phyloP scores from a whole-genome alignment of 2,113 vertebrate species.

The Carollia perspicillata region DNA sequence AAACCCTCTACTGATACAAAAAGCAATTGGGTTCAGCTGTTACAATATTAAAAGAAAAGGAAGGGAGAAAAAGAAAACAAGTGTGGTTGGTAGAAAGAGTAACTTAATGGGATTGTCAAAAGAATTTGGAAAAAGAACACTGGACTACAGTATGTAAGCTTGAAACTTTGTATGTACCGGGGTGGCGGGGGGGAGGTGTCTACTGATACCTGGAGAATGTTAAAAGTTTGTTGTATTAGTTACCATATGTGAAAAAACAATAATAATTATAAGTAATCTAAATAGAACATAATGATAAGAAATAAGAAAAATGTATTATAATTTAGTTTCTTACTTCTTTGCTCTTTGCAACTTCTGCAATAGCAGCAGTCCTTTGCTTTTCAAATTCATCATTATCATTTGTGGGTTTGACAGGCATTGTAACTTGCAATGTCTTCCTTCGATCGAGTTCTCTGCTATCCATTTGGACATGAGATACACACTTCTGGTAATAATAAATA shows the following conservation, averaged over 20 bases:
- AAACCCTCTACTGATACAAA: not conserved
- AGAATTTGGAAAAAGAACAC: not conserved
- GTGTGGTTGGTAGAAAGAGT: not conserved
- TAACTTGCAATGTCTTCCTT: constrained; percentile 93
- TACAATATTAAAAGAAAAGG: not conserved
- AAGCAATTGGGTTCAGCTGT: not conserved
- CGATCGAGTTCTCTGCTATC: constrained; percentile 93
- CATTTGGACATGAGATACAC: constrained; percentile 87
- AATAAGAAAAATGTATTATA: not conserved
- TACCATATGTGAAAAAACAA: not conserved
- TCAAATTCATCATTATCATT: constrained; percentile 97
- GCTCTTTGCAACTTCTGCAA: constrained; percentile 96
- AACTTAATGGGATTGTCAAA: not conserved
- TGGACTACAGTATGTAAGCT: not conserved
- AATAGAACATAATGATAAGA: constrained; percentile 31
- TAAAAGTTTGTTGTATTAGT: not conserved
- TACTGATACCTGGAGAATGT: not conserved
- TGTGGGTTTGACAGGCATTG: constrained; percentile 81
- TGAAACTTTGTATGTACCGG: not conserved
- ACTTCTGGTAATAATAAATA: constrained; percentile 84
- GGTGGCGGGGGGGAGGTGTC: too few species aligned
- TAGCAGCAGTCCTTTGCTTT: constrained; percentile 96
- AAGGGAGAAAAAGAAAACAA: not conserved
- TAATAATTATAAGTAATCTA: not conserved
- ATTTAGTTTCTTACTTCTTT: constrained; percentile 90